Base-by-base conservation (phyloP, 1,140 invertebrate species). In the Panulirus ornatus region DNA sequence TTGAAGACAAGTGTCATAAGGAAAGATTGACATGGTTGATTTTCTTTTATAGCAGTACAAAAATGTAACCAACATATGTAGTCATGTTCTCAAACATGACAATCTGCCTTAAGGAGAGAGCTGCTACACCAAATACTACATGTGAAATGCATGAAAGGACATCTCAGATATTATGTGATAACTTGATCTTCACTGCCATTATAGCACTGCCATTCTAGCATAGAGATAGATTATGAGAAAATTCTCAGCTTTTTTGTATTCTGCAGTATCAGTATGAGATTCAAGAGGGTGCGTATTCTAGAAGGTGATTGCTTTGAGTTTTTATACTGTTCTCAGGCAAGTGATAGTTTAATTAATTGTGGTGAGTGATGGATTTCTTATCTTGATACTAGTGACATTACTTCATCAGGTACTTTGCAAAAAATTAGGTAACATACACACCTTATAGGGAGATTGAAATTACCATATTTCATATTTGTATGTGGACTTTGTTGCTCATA, bases 221-320 rank as follows among this genome's bases (percentile, higher is more conserved):
- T 36, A 54, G 47, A 63, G 58, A 63, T 81, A 36, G 27, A 81
- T 16, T 36, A 16, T 81, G 30, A 79, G 51, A 58, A 34, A 30
- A 51, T 58, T 81, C 42, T 73, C 36, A 81, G 42, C 78, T 58
- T 58, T 81, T 81, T 81, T 81, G 58, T 81, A 81, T n/a, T n/a
- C 22, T 19, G 5, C 44, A 47, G 5, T 47, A 47, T 47, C 44
- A 47, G 14, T 14, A 11, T 27, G 30, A 11, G 19, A 27, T 63
- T 19, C 2, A 63, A 19, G 22, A 19, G n/a, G 6, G 22, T 30
- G 22, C 19, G n/a, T 30, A 63, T 30, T 27, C n/a, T 63, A 1
- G 19, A 19, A 22, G 54, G 54, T 47, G 44, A 47, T 14, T 47
- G 44, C 5, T n/a, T 6, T 6, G 44, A 6, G 44, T 47, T 47